phyloP scores from a whole-genome alignment of 2,888 invertebrate genomes.

The Cosmia pyralina region DNA sequence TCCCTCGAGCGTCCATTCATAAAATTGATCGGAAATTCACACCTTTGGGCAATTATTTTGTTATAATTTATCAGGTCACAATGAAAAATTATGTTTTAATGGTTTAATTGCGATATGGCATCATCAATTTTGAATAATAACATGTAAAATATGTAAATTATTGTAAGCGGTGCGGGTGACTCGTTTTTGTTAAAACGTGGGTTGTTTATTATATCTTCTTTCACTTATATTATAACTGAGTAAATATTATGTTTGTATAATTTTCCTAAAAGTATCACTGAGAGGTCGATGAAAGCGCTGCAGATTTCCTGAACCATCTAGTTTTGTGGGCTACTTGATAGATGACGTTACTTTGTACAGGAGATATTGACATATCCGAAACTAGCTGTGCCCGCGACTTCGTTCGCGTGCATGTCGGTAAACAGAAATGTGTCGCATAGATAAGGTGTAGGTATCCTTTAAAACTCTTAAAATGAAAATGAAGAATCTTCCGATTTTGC shows the following conservation, averaged over 20 bases:
- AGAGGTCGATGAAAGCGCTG: too few species aligned
- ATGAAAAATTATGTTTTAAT: constrained; percentile 58
- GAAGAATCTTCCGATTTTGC: too few species aligned
- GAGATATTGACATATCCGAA: too few species aligned
- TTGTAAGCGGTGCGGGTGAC: constrained; percentile 41
- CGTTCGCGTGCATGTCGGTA: too few species aligned
- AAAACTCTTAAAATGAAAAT: too few species aligned
- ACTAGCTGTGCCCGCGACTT: too few species aligned
- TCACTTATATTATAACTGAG: not conserved
- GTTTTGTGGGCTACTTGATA: too few species aligned
- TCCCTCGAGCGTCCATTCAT: constrained; percentile 48
- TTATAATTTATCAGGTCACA: constrained; percentile 59
- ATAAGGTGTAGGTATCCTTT: too few species aligned
- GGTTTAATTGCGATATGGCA: constrained; percentile 55
- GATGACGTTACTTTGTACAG: too few species aligned
- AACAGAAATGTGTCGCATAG: too few species aligned
- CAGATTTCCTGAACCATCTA: too few species aligned
- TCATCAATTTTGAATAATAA: constrained; percentile 56
- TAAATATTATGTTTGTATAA: not conserved
- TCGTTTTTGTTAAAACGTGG: constrained; percentile 38
- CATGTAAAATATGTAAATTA: constrained; percentile 44
- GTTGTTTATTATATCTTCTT: constrained; percentile 7
- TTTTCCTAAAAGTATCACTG: not conserved
- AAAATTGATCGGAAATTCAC: constrained; percentile 62
- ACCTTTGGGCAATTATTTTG: constrained; percentile 61